phyloP scores from a whole-genome alignment of 2,113 vertebrate species.

The Leptobrachium leishanense region DNA sequence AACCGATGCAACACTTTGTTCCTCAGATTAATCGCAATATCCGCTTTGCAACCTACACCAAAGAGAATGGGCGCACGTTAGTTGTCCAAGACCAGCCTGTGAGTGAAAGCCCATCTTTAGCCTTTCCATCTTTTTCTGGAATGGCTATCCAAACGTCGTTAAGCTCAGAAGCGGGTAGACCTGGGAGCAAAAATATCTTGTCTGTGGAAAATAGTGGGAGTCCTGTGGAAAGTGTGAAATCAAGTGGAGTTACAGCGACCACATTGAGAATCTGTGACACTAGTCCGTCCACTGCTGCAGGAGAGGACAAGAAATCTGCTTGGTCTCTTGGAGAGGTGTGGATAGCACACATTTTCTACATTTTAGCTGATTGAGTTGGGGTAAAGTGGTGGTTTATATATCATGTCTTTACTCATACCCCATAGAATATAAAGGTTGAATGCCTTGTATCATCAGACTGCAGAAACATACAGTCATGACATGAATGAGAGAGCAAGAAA shows the following conservation, averaged over 20 bases:
- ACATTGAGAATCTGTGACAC: slow-evolving; percentile 79
- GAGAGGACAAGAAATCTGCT: slow-evolving; percentile 74
- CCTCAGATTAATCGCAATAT: slow-evolving; percentile 83
- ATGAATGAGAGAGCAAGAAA: no score
- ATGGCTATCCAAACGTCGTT: slow-evolving; percentile 78
- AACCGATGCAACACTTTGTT: slow-evolving; percentile 69
- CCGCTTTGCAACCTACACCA: slow-evolving; percentile 82
- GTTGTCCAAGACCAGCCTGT: slow-evolving; percentile 80
- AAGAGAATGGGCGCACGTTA: slow-evolving; percentile 89
- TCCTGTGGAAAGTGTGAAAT: slow-evolving; percentile 70
- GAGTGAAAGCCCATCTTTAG: slow-evolving; percentile 65
- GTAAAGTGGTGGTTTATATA: no score
- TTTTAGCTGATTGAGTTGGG: background rate
- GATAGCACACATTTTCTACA: background rate
- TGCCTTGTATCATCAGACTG: no score
- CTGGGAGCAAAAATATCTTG: slow-evolving; percentile 70
- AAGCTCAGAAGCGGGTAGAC: slow-evolving; percentile 69
- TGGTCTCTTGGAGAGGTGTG: slow-evolving; percentile 85
- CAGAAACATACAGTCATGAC: no score
- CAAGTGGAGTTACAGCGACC: slow-evolving; percentile 75
- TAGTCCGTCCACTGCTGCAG: slow-evolving; percentile 68
- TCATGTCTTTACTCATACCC: no score
- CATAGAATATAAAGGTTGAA: no score
- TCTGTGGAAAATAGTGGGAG: slow-evolving; percentile 72
- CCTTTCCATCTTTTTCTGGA: slow-evolving; percentile 80